phyloP scores from a whole-genome alignment of 2,888 invertebrate genomes.

The Dynastes tityus region DNA sequence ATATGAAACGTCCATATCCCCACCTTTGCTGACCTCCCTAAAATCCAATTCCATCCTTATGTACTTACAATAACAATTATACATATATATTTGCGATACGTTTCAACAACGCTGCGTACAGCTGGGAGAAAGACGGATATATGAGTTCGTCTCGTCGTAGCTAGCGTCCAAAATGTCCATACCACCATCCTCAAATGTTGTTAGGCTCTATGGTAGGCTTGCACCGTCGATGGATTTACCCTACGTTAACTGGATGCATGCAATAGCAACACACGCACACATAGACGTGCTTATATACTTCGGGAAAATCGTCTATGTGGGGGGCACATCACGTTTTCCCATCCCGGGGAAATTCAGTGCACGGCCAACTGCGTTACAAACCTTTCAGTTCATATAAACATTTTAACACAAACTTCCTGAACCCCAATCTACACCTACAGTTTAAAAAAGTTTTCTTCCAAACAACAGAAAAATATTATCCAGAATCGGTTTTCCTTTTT shows the following conservation, averaged over 20 bases:
- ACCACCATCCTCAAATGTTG: constrained; percentile 39
- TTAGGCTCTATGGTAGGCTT: neutral
- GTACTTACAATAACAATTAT: constrained; percentile 1
- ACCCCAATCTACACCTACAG: constrained; percentile 71
- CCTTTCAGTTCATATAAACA: constrained; percentile 60
- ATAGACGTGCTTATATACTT: constrained; percentile 57
- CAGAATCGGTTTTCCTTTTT: neutral
- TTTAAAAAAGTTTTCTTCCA: constrained; percentile 61
- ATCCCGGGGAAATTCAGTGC: constrained; percentile 70
- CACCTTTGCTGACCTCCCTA: too few species aligned
- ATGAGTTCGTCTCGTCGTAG: constrained; percentile 30
- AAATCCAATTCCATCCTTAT: neutral
- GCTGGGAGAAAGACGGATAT: constrained; percentile 30
- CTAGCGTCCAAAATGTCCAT: constrained; percentile 52
- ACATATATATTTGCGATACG: constrained; percentile 11
- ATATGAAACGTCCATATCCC: too few species aligned
- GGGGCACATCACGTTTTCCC: constrained; percentile 60
- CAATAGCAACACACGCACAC: constrained; percentile 54
- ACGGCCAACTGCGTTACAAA: constrained; percentile 70
- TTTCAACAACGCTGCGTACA: constrained; percentile 8
- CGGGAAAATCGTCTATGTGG: constrained; percentile 56
- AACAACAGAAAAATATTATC: neutral
- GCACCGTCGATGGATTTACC: constrained; percentile 50
- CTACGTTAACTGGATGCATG: constrained; percentile 50
- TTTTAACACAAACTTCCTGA: constrained; percentile 65